A percentile compares a stretch with the other conserved stretches of the same genome.
These are phyloP conservation scores for Percina caprodes DNA, from an alignment of 2,113 vertebrate species.

Conservation along the genomic window DNA sequence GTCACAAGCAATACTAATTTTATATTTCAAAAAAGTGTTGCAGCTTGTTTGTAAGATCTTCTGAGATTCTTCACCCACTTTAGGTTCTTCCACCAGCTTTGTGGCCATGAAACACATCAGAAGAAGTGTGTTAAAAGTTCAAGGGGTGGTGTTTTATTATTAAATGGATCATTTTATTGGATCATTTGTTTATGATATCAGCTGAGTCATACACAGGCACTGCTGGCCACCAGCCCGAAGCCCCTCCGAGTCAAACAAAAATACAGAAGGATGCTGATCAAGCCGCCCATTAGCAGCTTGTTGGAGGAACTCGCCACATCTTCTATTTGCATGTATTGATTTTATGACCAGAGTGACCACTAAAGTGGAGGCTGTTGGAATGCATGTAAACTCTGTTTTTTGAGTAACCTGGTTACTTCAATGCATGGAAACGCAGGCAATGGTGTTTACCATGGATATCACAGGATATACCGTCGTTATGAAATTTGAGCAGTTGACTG, in stretches of 20 bases:
- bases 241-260: background rate
- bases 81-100: constrained; percentile 2
- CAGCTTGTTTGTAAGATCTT: background rate
- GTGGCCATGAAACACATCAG: background rate
- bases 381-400: background rate
- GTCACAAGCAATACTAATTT: background rate
- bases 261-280: background rate
- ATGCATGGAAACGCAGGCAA: background rate
- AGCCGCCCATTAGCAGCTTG: background rate
- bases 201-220: background rate
- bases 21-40: too few species aligned
- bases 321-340: background rate
- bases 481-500: background rate
- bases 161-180: background rate
- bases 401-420: background rate
- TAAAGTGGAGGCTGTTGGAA: background rate
- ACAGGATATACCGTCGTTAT: background rate
- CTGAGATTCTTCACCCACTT: background rate
- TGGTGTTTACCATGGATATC: background rate
- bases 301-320: background rate
- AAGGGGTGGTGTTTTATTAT: background rate
- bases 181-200: background rate
- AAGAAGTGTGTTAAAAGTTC: background rate
- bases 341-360: background rate
- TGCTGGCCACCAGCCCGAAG: background rate